phyloP scores from a whole-genome alignment of 2,888 invertebrate species.

The Mesochorus sp. region DNA sequence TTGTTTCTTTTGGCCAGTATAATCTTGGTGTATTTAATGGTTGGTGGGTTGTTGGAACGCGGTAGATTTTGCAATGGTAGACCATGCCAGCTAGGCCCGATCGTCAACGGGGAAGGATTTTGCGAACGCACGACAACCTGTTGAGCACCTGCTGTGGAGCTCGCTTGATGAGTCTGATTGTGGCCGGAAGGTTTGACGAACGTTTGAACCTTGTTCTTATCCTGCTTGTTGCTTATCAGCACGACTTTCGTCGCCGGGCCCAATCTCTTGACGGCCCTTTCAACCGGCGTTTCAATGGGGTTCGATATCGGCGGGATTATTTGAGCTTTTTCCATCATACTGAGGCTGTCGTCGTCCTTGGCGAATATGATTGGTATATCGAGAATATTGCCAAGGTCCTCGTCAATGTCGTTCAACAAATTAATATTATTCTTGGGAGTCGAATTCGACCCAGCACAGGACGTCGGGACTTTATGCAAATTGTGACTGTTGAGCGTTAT shows the following conservation, averaged over 20 bases:
- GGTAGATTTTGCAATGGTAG: slow-evolving; percentile 61
- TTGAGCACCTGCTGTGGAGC: slow-evolving; percentile 39
- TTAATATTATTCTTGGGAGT: slow-evolving; percentile 65
- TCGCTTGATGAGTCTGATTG: slow-evolving; percentile 9
- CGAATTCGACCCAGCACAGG: slow-evolving; percentile 42
- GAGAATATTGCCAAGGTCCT: slow-evolving; percentile 84
- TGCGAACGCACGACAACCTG: slow-evolving; percentile 63
- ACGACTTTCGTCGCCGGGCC: slow-evolving; percentile 75
- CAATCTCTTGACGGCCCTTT: slow-evolving; percentile 62
- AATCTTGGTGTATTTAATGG: slow-evolving; percentile 83
- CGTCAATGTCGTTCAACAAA: slow-evolving; percentile 70
- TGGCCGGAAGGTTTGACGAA: slow-evolving; percentile 57
- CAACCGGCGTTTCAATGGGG: slow-evolving; percentile 14
- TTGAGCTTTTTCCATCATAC: slow-evolving; percentile 70
- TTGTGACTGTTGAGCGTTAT: slow-evolving; percentile 73
- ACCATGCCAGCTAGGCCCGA: slow-evolving; percentile 45
- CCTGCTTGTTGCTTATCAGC: slow-evolving; percentile 77
- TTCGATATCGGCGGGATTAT: slow-evolving; percentile 48
- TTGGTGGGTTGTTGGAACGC: slow-evolving; percentile 68
- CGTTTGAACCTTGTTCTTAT: slow-evolving; percentile 68
- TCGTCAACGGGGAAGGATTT: slow-evolving; percentile 50
- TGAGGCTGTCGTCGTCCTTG: slow-evolving; percentile 83
- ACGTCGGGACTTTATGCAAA: slow-evolving; percentile 43
- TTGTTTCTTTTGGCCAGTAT: slow-evolving; percentile 82
- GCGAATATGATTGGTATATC: slow-evolving; percentile 87